Evolutionary conservation across 2,797 vertebrate species (phyloP).

Genomic region (Anniella stebbinsi): DNA sequence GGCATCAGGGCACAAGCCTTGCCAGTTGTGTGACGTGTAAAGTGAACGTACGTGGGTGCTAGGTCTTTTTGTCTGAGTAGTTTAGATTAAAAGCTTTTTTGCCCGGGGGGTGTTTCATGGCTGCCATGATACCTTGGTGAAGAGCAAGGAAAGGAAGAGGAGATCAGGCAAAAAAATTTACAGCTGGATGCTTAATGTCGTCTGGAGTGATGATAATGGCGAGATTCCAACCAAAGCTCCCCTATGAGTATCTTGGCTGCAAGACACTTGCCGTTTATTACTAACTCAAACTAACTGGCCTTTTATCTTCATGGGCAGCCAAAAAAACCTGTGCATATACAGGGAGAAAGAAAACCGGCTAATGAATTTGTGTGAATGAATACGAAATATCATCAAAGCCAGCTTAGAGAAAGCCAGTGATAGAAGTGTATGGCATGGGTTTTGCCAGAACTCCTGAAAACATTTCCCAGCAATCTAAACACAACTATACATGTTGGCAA

Average conservation of each 20-base stretch:
- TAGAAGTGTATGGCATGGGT: not conserved
- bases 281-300: not conserved
- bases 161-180: rapidly evolving
- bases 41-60: not conserved
- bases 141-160: not conserved
- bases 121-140: not conserved
- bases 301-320: not conserved
- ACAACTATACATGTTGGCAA: not conserved
- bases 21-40: conserved; percentile 2
- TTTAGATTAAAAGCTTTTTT: conserved; percentile 27
- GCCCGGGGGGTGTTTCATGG: conserved; percentile 21
- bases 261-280: not conserved
- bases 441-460: not conserved
- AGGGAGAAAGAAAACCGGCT: not conserved
- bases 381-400: not conserved
- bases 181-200: not conserved
- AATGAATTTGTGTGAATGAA: not conserved
- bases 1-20: conserved; percentile 43
- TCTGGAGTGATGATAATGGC: not conserved
- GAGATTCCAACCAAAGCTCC: not conserved
- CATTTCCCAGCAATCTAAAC: not conserved
- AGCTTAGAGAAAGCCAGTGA: not conserved
- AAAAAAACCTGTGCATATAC: not conserved
- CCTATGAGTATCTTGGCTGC: not conserved
- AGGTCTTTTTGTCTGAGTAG: conserved; percentile 31